phyloP scores from a whole-genome alignment of 37 sponge, comb jelly and placozoan genomes.

The Halichondria panicea region DNA sequence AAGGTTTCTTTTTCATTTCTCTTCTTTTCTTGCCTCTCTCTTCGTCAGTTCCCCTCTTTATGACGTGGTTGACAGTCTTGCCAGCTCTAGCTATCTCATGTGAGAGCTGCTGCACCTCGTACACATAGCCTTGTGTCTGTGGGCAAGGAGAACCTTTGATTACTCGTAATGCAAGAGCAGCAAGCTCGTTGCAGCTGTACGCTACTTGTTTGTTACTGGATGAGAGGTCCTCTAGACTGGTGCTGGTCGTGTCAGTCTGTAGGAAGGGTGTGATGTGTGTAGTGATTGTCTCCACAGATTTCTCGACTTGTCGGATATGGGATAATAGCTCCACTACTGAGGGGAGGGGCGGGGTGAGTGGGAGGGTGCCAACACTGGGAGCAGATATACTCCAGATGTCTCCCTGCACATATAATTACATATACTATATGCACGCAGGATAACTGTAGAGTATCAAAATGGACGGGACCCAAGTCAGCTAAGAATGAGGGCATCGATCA shows the following conservation, averaged over 20 bases:
- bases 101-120: constrained; percentile 39
- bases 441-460: not conserved
- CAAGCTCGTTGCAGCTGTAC: constrained; percentile 35
- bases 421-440: not conserved
- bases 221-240: not conserved
- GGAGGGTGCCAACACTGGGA: constrained; percentile 46
- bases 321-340: constrained; percentile 16
- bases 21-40: not conserved
- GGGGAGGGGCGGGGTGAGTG: constrained; percentile 8
- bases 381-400: too few relatives aligned
- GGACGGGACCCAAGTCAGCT: too few relatives aligned
- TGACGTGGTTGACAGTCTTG: constrained; percentile 15
- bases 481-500: too few relatives aligned
- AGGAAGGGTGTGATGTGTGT: too few relatives aligned
- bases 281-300: not conserved
- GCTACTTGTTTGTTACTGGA: not conserved
- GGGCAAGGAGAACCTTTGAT: constrained; percentile 18
- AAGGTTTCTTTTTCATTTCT: not conserved
- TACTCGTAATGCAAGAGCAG: constrained; percentile 21
- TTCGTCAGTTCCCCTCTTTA: constrained; percentile 1
- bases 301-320: not conserved
- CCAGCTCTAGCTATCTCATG: constrained; percentile 34
- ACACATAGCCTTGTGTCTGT: not conserved
- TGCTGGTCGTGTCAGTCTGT: not conserved
- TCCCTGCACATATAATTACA: too few relatives aligned